Evolutionary conservation across 2,888 invertebrate species (phyloP).

Genomic region (Agonum fuliginosum): DNA sequence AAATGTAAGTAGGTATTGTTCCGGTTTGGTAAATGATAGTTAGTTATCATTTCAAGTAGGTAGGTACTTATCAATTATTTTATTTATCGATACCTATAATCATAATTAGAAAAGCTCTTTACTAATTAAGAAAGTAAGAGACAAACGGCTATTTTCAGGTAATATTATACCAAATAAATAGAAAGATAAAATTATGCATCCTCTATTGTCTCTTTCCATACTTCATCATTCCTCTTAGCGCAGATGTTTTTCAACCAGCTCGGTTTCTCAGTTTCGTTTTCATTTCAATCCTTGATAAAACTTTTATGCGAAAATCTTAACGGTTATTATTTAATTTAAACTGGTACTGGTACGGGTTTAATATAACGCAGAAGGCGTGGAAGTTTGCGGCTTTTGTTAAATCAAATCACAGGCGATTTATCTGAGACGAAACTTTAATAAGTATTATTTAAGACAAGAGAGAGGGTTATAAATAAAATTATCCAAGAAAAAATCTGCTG

Average conservation of each 20-base stretch:
- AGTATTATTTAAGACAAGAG: slow-evolving; percentile 31
- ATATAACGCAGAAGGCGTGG: slow-evolving; percentile 26
- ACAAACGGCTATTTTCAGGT: too few species aligned
- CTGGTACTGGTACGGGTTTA: slow-evolving; percentile 34
- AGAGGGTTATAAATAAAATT: slow-evolving; percentile 37
- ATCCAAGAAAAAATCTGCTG: slow-evolving; percentile 18
- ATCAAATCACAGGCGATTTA: slow-evolving; percentile 44
- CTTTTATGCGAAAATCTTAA: slow-evolving; percentile 17
- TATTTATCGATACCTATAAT: too few species aligned
- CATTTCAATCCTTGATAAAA: slow-evolving; percentile 36
- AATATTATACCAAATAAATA: too few species aligned
- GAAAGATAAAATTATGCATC: too few species aligned
- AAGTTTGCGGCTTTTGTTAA: slow-evolving; percentile 26
- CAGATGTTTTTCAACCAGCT: neutral
- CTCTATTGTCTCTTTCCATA: too few species aligned
- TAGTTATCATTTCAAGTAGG: too few species aligned
- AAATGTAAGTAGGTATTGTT: too few species aligned
- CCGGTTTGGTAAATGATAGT: too few species aligned
- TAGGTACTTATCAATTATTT: too few species aligned
- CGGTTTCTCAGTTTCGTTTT: slow-evolving; percentile 6
- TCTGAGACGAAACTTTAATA: slow-evolving; percentile 49
- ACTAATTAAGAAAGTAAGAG: too few species aligned
- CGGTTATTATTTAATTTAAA: slow-evolving; percentile 47
- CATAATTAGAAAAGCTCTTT: too few species aligned
- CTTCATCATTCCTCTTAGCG: too few species aligned